These are phyloP conservation scores for Alloplasta piceator DNA, from an alignment of 2,888 invertebrate genomes.

Conservation along the genomic window DNA sequence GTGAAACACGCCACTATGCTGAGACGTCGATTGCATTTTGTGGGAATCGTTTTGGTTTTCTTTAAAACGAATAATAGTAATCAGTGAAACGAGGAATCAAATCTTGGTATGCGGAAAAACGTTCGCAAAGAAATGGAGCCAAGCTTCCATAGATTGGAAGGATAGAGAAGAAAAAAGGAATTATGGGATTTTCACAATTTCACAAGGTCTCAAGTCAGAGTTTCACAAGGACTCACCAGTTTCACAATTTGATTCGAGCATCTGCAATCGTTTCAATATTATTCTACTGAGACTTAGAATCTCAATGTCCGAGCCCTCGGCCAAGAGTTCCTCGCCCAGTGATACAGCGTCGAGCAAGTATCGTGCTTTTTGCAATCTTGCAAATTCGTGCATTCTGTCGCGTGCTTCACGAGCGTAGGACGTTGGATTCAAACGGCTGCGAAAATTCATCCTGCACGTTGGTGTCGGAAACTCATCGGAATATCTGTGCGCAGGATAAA, in stretches of 20 bases:
- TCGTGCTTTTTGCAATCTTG: slow-evolving; percentile 75
- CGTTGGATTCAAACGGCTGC: slow-evolving; percentile 68
- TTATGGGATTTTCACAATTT: not conserved
- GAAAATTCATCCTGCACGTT: slow-evolving; percentile 49
- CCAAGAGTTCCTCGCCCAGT: slow-evolving; percentile 84
- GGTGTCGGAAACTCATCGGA: slow-evolving; percentile 56
- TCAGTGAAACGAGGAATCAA: not conserved
- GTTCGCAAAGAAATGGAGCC: too few species aligned
- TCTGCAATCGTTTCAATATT: slow-evolving; percentile 87
- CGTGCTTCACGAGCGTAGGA: slow-evolving; percentile 76
- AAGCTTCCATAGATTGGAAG: not conserved
- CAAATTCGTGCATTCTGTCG: slow-evolving; percentile 78
- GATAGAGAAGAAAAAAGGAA: not conserved
- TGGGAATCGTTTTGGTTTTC: slow-evolving; percentile 59
- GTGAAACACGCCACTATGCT: slow-evolving; percentile 90
- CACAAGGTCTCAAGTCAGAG: slow-evolving; percentile 2
- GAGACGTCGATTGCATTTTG: slow-evolving; percentile 59
- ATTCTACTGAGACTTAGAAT: slow-evolving; percentile 88
- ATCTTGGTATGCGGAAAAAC: not conserved
- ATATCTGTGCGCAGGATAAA: slow-evolving; percentile 61
- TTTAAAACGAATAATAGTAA: slow-evolving; percentile 45
- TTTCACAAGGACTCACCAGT: slow-evolving; percentile 43
- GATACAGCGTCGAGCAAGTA: slow-evolving; percentile 79
- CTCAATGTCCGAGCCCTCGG: slow-evolving; percentile 89
- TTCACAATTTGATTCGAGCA: slow-evolving; percentile 67